Base-by-base conservation (phyloP, 1,140 invertebrate species). In the Lepidurus packardi region DNA sequence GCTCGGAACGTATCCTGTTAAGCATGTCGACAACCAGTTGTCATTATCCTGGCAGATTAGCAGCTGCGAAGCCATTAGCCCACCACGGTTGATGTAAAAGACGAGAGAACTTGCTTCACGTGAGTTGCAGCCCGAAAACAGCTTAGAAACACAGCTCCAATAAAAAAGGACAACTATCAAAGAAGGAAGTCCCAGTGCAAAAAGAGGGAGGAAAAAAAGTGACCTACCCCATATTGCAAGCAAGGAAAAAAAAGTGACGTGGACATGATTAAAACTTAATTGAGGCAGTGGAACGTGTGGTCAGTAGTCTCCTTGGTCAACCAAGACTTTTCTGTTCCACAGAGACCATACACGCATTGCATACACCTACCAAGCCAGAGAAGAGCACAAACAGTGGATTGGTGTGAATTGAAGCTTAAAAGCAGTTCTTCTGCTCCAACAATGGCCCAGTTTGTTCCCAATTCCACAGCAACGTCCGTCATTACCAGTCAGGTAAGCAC, bases 251-350 rank as follows among this genome's bases (percentile, higher is more conserved):
- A 65, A 65, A 65, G 53, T 65, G 53, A 65, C 53, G 53, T 65
- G 53, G 53, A 65, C 53, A 65, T 65, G 53, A 65, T 65, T 65
- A 65, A 65, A 65, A 65, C 53, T 65, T 65, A 65, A 65, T 65
- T 65, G 53, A 65, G 53, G 16, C 53, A 65, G 53, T 16, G 53
- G 53, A 65, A 65, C 53, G 53, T 65, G 53, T 65, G 53, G 53
- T 65, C 53, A 65, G 21, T 65, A 65, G 16, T 65, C 16, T 21
- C 53, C 13, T 65, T 16, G 53, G 53, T 65, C 53, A 65, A 65
- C 21, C 21, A 65, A 65, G 9, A 7, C 9, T 21, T 65, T 65
- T 65, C 8, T 21, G 4, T 65, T 65, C 53, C 21, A n/a, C 53
- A 65, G 53, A 65, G 53, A 21, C 16, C 16, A 65, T 21, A 47